These are phyloP conservation scores for Acanthacorydalis orientalis DNA, from an alignment of 2,888 invertebrate species.

Conservation along the genomic window DNA sequence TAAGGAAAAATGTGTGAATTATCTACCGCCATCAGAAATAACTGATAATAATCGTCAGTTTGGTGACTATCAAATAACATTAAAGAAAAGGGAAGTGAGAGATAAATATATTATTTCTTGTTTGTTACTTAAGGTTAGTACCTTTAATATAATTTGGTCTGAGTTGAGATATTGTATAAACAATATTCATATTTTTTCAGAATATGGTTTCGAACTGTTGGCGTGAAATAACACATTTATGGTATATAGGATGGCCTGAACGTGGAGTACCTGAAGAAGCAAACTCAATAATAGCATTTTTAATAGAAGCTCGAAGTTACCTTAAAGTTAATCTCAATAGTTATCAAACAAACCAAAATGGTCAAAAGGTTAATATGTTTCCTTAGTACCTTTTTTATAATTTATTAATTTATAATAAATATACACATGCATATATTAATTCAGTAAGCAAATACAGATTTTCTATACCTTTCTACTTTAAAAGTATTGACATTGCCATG, in stretches of 20 bases:
- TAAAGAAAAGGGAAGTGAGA: slow-evolving; percentile 76
- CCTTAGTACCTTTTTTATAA: too few species aligned
- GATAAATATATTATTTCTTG: slow-evolving; percentile 83
- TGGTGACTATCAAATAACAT: slow-evolving; percentile 74
- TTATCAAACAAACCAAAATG: too few species aligned
- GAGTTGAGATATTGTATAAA: neutral
- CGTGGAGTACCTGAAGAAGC: slow-evolving; percentile 72
- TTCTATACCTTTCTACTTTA: too few species aligned
- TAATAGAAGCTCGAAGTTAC: slow-evolving; percentile 61
- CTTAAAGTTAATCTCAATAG: slow-evolving; percentile 18
- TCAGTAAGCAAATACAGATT: too few species aligned
- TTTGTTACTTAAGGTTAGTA: slow-evolving; percentile 55
- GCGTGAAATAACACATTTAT: slow-evolving; percentile 78
- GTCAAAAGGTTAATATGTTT: too few species aligned
- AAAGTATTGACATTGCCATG: too few species aligned
- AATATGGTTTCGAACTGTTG: slow-evolving; percentile 67
- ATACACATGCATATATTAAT: too few species aligned
- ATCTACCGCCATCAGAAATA: slow-evolving; percentile 83
- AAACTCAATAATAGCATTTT: slow-evolving; percentile 69
- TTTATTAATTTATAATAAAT: too few species aligned
- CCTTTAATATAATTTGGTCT: neutral
- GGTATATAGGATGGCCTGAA: slow-evolving; percentile 86
- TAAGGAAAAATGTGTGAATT: slow-evolving; percentile 78
- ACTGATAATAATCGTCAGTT: slow-evolving; percentile 73
- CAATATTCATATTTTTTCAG: slow-evolving; percentile 21